phyloP scores from a whole-genome alignment of 23 tunicate genomes.

The Aplidium turbinatum region DNA sequence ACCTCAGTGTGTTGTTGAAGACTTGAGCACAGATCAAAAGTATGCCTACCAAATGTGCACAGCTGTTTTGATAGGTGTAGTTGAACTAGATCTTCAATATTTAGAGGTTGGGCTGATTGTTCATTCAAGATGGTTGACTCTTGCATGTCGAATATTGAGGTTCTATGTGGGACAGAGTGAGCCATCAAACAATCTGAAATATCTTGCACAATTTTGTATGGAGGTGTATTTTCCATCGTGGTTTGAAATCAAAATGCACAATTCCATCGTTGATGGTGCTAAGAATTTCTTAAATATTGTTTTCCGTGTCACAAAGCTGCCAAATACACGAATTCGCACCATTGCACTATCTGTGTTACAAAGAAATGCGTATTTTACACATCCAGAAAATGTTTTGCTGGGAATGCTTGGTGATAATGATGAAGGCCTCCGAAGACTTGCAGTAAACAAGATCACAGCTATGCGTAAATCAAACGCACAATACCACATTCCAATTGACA shows the following conservation, averaged over 20 bases:
- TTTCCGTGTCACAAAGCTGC: not conserved
- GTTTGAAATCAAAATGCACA: not conserved
- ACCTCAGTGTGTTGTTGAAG: slow-evolving; percentile 19
- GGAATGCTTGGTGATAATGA: slow-evolving; percentile 27
- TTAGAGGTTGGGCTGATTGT: slow-evolving; percentile 30
- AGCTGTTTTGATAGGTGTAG: slow-evolving; percentile 20
- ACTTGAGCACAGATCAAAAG: slow-evolving; percentile 25
- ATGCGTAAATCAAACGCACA: too few species aligned
- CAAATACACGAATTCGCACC: slow-evolving; percentile 4
- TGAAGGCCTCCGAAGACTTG: slow-evolving; percentile 10
- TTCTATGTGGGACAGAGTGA: not conserved
- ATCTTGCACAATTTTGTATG: slow-evolving; percentile 5
- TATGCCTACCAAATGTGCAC: slow-evolving; percentile 38
- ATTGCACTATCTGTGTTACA: slow-evolving; percentile 4
- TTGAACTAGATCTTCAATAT: slow-evolving; percentile 24
- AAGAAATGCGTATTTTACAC: slow-evolving; percentile 43
- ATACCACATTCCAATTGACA: slow-evolving; percentile 8
- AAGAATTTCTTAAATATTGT: slow-evolving; percentile 28
- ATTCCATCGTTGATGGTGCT: slow-evolving; percentile 11
- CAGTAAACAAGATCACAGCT: slow-evolving; percentile 18
- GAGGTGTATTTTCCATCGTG: slow-evolving; percentile 16
- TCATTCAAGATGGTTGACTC: slow-evolving; percentile 44
- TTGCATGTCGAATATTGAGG: slow-evolving; percentile 31
- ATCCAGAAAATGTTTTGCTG: slow-evolving; percentile 40
- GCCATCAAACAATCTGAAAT: slow-evolving; percentile 17